Evolutionary conservation across 1,140 invertebrate genomes (phyloP).

Genomic region (Orius insidiosus): DNA sequence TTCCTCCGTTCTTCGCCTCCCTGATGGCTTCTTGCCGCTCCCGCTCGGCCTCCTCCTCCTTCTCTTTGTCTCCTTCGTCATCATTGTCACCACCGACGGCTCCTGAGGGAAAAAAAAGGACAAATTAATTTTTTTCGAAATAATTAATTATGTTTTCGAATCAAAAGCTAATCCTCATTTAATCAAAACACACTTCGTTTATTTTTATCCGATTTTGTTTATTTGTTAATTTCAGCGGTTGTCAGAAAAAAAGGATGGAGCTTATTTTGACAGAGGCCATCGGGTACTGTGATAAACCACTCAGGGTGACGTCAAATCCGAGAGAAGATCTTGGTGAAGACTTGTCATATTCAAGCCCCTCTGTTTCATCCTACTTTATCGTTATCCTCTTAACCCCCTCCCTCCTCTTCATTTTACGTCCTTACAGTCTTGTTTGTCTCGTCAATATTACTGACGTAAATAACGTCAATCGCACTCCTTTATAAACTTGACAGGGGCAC

Average conservation of each 20-base stretch:
- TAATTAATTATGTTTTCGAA: not conserved
- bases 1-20: conserved; percentile 83
- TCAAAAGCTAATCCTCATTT: not conserved
- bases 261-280: conserved; percentile 1
- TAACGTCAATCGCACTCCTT: conserved; percentile 6
- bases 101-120: conserved; percentile 32
- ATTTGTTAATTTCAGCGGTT: not conserved
- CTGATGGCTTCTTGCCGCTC: conserved; percentile 82
- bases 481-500: too few species aligned
- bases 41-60: conserved; percentile 86
- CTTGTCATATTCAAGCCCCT: not conserved
- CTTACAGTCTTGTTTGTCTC: not conserved
- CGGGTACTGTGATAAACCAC: not conserved
- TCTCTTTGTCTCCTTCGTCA: conserved; percentile 78
- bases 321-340: not conserved
- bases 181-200: not conserved
- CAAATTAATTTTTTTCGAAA: not conserved
- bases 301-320: not conserved
- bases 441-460: conserved; percentile 2
- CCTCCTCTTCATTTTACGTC: not conserved
- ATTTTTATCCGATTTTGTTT: not conserved
- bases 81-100: conserved; percentile 77
- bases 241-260: not conserved
- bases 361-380: not conserved
- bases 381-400: not conserved